Evolutionary conservation across 37 sponge, comb jelly and placozoan genomes (phyloP), one percentile per base, ranked within the genome.

Genomic region (Crambe crambe): DNA sequence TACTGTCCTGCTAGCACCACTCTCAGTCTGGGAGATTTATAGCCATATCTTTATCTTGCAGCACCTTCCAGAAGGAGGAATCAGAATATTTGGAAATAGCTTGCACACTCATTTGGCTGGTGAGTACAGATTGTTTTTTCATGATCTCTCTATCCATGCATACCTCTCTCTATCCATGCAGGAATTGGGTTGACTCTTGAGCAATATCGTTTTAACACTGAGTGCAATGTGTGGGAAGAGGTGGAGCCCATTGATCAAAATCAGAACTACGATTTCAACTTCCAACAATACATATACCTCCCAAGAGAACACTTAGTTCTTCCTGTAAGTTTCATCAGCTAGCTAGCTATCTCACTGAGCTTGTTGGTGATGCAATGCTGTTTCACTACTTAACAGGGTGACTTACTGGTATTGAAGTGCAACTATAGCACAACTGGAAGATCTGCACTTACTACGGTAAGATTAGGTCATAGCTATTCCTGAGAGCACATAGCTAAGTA

Each of bases 211-310:
- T 15, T 2, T 41, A 59, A 73, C 37, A 20, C 73, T 73, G 74
- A 38, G 36, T 59, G 66, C 62, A 74, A 56, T 25, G 42, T 54
- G 6, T n/a, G n/a, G n/a, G 86, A 80, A 42, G 83, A 85, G 29
- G 35, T 83, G 34, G 74, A 36, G 0, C 80, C 80, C 17, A 68
- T 91, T 68, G 87, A 91, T 43, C 47, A 56, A 32, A 86, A 91
- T 37, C 43, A 63, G 25, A 70, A 83, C 27, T 91, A 91, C 35
- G 92, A 91, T 68, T 87, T 87, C 70, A 80, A 91, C 63, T 87
- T 75, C 72, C 92, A 91, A 67, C 84, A 89, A 31, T 56, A n/a
- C 42, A 70, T 23, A 21, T 54, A 78, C 73, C 27, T 85, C 1
- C 57, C 62, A 1, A 30, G 22, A 68, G 76, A 75, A 38, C 9